phyloP scores from a whole-genome alignment of 2,113 vertebrate species.

The Himantopus leucocephalus region DNA sequence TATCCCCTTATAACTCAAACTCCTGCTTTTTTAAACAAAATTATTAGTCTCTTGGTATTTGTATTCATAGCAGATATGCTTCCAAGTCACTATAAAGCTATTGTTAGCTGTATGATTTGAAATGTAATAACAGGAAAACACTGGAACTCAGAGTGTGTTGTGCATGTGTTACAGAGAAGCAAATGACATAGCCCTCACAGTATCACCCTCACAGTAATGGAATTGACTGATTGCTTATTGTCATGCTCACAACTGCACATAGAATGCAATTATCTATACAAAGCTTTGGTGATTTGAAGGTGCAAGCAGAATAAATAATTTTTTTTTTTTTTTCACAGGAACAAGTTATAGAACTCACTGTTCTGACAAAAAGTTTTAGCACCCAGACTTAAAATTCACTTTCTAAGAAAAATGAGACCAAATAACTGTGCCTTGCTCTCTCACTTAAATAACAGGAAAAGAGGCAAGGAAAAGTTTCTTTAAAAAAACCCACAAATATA shows the following conservation, averaged over 20 bases:
- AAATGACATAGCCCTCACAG: not conserved
- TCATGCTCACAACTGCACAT: not conserved
- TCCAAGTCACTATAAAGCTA: constrained; percentile 12
- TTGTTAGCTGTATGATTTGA: constrained; percentile 49
- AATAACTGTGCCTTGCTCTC: not conserved
- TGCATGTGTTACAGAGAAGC: constrained; percentile 11
- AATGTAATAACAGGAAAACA: constrained; percentile 48
- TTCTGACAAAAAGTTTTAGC: constrained; percentile 6
- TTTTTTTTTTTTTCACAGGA: not conserved
- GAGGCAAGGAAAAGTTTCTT: not conserved
- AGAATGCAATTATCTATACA: constrained; percentile 37
- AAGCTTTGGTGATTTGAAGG: constrained; percentile 18
- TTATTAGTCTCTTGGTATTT: not conserved
- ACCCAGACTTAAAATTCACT: not conserved
- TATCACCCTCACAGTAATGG: not conserved
- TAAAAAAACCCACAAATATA: not conserved
- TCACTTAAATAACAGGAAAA: not conserved
- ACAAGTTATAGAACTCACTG: not conserved
- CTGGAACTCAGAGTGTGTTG: not conserved
- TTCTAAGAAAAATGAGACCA: not conserved
- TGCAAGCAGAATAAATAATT: not conserved
- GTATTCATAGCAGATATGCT: not conserved
- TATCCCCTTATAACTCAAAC: constrained; percentile 9
- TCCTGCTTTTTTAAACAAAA: not conserved
- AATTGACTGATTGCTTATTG: constrained; percentile 49